Percentiles rank a stretch among this genome's conserved stretches.
Conservation (phyloP, 2,888 invertebrate species). For the Synanthedon vespiformis region DNA sequence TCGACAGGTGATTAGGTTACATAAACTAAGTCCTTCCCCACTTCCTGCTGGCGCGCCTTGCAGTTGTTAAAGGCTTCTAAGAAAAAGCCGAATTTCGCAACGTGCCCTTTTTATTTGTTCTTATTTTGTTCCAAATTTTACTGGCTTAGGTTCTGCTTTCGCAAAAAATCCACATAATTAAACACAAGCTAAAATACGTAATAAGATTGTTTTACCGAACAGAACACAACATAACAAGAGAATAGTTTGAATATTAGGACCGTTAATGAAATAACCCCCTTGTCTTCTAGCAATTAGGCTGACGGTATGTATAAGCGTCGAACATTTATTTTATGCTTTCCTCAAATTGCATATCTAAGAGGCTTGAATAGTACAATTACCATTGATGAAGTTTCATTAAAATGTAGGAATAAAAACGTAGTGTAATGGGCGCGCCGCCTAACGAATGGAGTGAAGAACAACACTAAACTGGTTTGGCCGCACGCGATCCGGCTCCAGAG, state of each 20-base stretch:
- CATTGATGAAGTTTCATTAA: slow-evolving; percentile 23
- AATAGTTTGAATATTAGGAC: too few species aligned
- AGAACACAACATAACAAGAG: too few species aligned
- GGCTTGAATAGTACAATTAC: slow-evolving; percentile 24
- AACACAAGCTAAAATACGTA: too few species aligned
- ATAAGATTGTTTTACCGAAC: too few species aligned
- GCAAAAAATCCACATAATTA: slow-evolving; percentile 7
- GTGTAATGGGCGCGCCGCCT: slow-evolving; percentile 47
- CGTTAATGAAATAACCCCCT: too few species aligned
- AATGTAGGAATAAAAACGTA: slow-evolving; percentile 35
- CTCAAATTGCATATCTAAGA: slow-evolving; percentile 6
- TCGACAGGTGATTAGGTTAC: slow-evolving; percentile 69
- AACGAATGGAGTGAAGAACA: slow-evolving; percentile 48
- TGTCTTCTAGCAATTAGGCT: too few species aligned
- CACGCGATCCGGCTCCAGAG: slow-evolving; percentile 58
- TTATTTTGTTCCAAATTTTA: slow-evolving; percentile 44
- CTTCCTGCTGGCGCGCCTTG: slow-evolving; percentile 65
- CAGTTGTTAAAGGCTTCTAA: slow-evolving; percentile 63
- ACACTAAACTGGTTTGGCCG: slow-evolving; percentile 60
- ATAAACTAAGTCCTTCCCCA: slow-evolving; percentile 65
- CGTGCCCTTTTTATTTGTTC: slow-evolving; percentile 46
- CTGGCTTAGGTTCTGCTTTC: slow-evolving; percentile 26
- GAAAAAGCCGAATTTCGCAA: slow-evolving; percentile 57
- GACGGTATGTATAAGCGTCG: too few species aligned
- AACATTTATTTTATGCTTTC: too few species aligned